Conservation (phyloP, 1,140 invertebrate species). For the Lordiphosa clarofinis region DNA sequence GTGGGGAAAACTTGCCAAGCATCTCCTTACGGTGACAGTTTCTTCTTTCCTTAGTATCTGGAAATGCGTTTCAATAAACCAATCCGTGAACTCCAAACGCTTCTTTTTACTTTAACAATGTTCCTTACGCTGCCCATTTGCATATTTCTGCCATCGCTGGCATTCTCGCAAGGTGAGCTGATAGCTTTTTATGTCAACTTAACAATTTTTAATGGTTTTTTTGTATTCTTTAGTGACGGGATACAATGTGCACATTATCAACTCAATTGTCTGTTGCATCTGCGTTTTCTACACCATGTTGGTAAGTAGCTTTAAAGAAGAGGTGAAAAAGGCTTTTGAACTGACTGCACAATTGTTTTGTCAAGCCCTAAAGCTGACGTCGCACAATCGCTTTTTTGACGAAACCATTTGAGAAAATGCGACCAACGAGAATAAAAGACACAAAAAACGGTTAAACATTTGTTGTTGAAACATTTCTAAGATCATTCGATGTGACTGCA, state of each 20-base stretch:
- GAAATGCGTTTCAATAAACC: slow-evolving; percentile 84
- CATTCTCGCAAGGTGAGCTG: slow-evolving; percentile 86
- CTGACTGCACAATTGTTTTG: neutral
- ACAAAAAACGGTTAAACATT: too few relatives aligned
- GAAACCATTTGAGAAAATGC: too few relatives aligned
- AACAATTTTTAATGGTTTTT: neutral
- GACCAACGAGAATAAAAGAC: too few relatives aligned
- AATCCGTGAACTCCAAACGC: slow-evolving; percentile 83
- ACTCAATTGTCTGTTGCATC: slow-evolving; percentile 86
- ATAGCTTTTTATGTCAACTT: neutral
- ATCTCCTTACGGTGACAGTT: neutral
- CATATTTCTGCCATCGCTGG: slow-evolving; percentile 85
- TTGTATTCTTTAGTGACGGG: slow-evolving; percentile 83
- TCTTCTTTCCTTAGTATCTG: slow-evolving; percentile 83
- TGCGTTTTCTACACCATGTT: slow-evolving; percentile 92
- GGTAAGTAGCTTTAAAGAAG: slow-evolving; percentile 81
- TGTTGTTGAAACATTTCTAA: too few relatives aligned
- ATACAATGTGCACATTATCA: slow-evolving; percentile 85
- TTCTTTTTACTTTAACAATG: slow-evolving; percentile 82
- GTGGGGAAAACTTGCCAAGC: too few relatives aligned
- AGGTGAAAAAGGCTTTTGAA: too few relatives aligned
- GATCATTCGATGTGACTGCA: too few relatives aligned
- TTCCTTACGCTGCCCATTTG: slow-evolving; percentile 67
- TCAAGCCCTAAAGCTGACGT: too few relatives aligned
- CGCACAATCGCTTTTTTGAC: too few relatives aligned